Percentiles rank a stretch among this genome's conserved stretches.
These are phyloP conservation scores for Pomacea maculata DNA, from an alignment of 1,140 invertebrate species.

Conservation along the genomic window DNA sequence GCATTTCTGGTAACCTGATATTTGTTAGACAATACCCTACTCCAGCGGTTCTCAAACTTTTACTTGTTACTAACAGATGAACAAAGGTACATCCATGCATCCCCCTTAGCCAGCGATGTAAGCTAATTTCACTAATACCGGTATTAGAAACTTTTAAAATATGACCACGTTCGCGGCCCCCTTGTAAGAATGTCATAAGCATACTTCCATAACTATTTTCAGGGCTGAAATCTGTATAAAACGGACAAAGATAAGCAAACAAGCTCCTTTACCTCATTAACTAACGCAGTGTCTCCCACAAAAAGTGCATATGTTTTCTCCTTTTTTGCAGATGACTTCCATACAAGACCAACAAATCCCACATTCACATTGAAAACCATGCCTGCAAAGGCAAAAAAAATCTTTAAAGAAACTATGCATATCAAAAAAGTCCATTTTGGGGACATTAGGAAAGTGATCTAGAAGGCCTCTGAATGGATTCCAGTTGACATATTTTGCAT, in stretches of 20 bases:
- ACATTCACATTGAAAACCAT: conserved; percentile 98
- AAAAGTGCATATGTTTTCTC: conserved; percentile 94
- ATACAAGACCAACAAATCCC: conserved; percentile 85
- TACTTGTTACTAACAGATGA: no score
- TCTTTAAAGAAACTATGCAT: neutral
- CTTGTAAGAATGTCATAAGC: no score
- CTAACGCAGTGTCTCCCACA: conserved; percentile 95
- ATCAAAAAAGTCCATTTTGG: neutral
- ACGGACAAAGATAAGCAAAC: conserved; percentile 68
- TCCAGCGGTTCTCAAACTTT: no score
- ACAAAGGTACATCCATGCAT: no score
- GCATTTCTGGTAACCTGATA: no score
- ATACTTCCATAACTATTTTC: no score
- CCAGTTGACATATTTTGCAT: neutral
- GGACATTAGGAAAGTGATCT: no score
- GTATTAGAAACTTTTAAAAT: no score
- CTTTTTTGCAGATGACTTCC: conserved; percentile 81
- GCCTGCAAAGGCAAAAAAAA: conserved; percentile 66
- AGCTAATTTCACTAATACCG: no score
- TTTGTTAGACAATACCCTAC: no score
- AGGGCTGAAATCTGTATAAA: neutral
- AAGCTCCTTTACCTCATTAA: conserved; percentile 81
- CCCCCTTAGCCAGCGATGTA: no score
- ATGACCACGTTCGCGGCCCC: no score
- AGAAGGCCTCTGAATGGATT: neutral